A percentile compares a stretch with the other conserved stretches of the same genome.
Conservation (phyloP, 2,113 vertebrate species). For the Cebidichthys violaceus region DNA sequence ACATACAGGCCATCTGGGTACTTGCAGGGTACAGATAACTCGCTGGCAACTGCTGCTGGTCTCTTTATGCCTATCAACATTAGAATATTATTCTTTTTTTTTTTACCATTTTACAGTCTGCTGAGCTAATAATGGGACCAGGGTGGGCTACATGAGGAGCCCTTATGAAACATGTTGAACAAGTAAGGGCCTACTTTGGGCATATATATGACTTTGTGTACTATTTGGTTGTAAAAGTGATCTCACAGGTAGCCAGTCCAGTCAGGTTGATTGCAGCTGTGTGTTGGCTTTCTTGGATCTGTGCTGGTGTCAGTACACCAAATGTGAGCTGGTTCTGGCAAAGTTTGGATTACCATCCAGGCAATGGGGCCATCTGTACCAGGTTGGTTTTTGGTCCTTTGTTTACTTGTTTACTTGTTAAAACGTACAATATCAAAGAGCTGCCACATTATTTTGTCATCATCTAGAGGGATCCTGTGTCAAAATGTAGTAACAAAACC, state of each 20-base stretch:
- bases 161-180: background rate
- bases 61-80: constrained; percentile 37
- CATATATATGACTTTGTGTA: background rate
- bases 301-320: background rate
- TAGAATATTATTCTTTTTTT: constrained; percentile 40
- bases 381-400: background rate
- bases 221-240: constrained; percentile 1
- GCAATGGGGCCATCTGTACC: background rate
- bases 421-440: background rate
- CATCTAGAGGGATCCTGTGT: background rate
- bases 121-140: constrained; percentile 16
- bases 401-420: background rate
- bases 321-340: background rate
- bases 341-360: background rate
- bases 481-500: background rate
- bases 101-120: constrained; percentile 25
- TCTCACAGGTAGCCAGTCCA: background rate
- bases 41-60: constrained; percentile 49
- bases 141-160: background rate
- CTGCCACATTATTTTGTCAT: background rate
- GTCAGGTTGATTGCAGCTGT: background rate
- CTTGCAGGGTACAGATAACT: constrained; percentile 56
- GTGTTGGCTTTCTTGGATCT: background rate
- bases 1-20: constrained; percentile 64
- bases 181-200: background rate